Evolutionary conservation across 1,140 invertebrate species (phyloP).

Genomic region (Paracyclopina nana): DNA sequence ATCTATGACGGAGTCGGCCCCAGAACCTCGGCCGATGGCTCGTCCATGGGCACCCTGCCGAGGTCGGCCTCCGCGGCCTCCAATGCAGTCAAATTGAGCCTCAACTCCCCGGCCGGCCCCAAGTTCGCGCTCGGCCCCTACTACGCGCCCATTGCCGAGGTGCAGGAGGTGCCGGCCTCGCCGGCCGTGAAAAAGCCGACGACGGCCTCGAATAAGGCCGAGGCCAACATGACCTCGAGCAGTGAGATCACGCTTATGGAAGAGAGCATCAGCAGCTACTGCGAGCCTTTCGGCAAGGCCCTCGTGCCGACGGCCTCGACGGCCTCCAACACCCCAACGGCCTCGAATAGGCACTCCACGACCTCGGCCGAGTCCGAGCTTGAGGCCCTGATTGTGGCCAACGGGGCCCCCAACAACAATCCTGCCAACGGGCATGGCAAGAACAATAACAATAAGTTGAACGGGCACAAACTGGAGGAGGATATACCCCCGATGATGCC

Average conservation of each 20-base stretch:
- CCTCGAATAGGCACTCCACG: conserved; percentile 10
- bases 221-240: not conserved
- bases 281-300: conserved; percentile 15
- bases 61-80: conserved; percentile 19
- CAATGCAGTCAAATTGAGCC: conserved; percentile 8
- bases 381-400: conserved; percentile 8
- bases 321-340: too few species aligned
- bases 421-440: conserved; percentile 5
- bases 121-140: conserved; percentile 18
- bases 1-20: conserved; percentile 76
- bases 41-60: conserved; percentile 50
- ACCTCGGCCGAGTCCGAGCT: conserved; percentile 12
- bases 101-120: conserved; percentile 6
- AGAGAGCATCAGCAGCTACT: conserved; percentile 17
- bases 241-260: conserved; percentile 7
- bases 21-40: conserved; percentile 61
- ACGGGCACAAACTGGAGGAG: not conserved
- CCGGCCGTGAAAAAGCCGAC: not conserved
- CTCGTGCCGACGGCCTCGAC: conserved; percentile 4
- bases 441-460: conserved; percentile 16
- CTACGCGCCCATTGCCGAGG: conserved; percentile 19
- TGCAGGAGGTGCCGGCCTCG: conserved; percentile 13
- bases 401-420: conserved; percentile 8
- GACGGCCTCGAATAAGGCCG: not conserved
- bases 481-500: not conserved